phyloP scores from a whole-genome alignment of 1,140 invertebrate species.

The Drosophila lacteicornis region DNA sequence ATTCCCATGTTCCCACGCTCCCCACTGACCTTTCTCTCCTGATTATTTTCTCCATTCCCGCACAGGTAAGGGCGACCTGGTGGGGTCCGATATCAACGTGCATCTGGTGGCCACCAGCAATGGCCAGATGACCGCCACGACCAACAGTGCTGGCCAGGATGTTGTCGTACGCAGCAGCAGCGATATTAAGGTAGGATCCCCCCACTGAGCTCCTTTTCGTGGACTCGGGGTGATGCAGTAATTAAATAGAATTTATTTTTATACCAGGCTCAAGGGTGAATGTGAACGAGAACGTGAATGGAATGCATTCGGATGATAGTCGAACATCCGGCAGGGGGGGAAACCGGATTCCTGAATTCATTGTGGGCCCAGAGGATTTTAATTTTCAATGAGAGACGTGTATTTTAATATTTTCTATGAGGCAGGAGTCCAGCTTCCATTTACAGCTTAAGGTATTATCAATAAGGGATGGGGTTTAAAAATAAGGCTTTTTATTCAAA shows the following conservation, averaged over 20 bases:
- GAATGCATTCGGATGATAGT: constrained; percentile 26
- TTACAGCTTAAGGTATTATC: background rate
- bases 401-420: constrained; percentile 6
- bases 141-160: constrained; percentile 87
- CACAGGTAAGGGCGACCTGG: constrained; percentile 96
- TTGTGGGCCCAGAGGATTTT: constrained; percentile 2
- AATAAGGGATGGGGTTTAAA: too few species aligned
- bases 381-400: constrained; percentile 23
- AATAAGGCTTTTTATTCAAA: too few species aligned
- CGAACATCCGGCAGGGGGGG: background rate
- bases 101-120: constrained; percentile 88
- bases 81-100: constrained; percentile 96
- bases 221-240: constrained; percentile 27
- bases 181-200: constrained; percentile 90
- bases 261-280: constrained; percentile 29
- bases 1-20: constrained; percentile 47
- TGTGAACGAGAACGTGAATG: constrained; percentile 32
- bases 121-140: constrained; percentile 86
- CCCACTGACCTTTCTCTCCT: constrained; percentile 61
- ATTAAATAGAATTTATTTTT: constrained; percentile 73
- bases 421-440: background rate
- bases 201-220: background rate
- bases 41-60: background rate
- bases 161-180: constrained; percentile 96
- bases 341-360: background rate